A percentile compares a stretch with the other conserved stretches of the same genome.
phyloP scores from a whole-genome alignment of 1,140 invertebrate species.

The Nephila pilipes region DNA sequence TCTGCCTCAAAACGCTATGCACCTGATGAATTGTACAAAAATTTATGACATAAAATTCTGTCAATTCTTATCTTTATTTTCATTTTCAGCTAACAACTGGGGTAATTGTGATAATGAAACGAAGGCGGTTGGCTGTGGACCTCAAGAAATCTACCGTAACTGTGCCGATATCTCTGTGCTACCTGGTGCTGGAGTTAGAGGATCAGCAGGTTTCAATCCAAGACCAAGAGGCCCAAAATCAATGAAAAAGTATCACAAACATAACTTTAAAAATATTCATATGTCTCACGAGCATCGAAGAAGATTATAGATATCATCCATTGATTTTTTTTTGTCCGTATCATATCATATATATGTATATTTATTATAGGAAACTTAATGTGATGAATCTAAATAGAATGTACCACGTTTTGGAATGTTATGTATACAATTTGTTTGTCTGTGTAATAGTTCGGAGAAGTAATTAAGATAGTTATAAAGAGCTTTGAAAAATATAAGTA shows the following conservation, averaged over 20 bases:
- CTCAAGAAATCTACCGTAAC: slow-evolving; percentile 80
- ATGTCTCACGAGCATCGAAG: neutral
- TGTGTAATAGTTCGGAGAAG: too few relatives aligned
- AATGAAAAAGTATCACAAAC: slow-evolving; percentile 26
- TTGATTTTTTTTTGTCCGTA: neutral
- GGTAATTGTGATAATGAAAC: slow-evolving; percentile 84
- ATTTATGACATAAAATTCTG: too few relatives aligned
- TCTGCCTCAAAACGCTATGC: too few relatives aligned
- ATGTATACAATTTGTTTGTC: too few relatives aligned
- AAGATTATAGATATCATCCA: neutral
- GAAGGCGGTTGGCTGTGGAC: slow-evolving; percentile 79
- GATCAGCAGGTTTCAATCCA: slow-evolving; percentile 48
- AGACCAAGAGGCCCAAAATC: slow-evolving; percentile 21
- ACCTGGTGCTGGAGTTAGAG: slow-evolving; percentile 46
- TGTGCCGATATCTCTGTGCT: slow-evolving; percentile 79
- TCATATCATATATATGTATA: neutral
- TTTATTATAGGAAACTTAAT: neutral
- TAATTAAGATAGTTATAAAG: too few relatives aligned
- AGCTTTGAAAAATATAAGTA: too few relatives aligned
- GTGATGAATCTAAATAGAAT: neutral
- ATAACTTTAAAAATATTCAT: neutral
- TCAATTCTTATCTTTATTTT: neutral
- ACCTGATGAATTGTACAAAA: too few relatives aligned
- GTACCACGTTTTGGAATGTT: too few relatives aligned
- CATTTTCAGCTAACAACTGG: slow-evolving; percentile 79